Conservation (phyloP, 2,888 invertebrate genomes). For the Creontiades dilutus region DNA sequence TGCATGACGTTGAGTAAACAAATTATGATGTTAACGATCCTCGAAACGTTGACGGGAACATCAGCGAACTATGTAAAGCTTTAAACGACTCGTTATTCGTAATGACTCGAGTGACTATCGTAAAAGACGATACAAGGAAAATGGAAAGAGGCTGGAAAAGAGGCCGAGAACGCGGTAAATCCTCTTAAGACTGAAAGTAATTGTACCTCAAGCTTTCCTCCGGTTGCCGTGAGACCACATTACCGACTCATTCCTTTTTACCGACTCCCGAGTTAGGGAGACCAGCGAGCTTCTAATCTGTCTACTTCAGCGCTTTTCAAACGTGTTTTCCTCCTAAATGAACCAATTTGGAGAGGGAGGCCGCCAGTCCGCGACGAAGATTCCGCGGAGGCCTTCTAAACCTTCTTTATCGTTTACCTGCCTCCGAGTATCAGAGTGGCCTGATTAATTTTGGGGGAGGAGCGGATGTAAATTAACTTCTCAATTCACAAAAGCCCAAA, state of each 20-base stretch:
- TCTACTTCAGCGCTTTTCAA: conserved; percentile 68
- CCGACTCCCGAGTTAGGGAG: conserved; percentile 29
- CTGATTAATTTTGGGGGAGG: neutral
- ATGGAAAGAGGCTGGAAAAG: neutral
- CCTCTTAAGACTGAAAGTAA: conserved; percentile 63
- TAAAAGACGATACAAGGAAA: conserved; percentile 17
- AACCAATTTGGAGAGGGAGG: conserved; percentile 59
- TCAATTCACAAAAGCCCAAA: no score
- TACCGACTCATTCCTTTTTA: conserved; percentile 62
- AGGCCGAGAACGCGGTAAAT: conserved; percentile 36
- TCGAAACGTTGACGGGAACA: no score
- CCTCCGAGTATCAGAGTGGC: neutral
- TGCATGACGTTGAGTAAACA: no score
- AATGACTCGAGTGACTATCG: conserved; percentile 59
- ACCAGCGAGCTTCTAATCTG: conserved; percentile 55
- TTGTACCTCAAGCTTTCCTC: conserved; percentile 55
- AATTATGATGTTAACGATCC: no score
- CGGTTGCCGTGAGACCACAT: conserved; percentile 40
- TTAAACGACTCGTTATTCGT: neutral
- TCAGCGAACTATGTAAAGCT: no score
- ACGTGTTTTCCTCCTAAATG: conserved; percentile 66
- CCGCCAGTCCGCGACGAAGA: neutral
- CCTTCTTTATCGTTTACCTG: conserved; percentile 7
- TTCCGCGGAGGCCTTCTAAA: neutral
- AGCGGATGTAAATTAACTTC: no score